These are phyloP conservation scores for Melieria omissa DNA, from an alignment of 2,888 invertebrate genomes.

Conservation along the genomic window DNA sequence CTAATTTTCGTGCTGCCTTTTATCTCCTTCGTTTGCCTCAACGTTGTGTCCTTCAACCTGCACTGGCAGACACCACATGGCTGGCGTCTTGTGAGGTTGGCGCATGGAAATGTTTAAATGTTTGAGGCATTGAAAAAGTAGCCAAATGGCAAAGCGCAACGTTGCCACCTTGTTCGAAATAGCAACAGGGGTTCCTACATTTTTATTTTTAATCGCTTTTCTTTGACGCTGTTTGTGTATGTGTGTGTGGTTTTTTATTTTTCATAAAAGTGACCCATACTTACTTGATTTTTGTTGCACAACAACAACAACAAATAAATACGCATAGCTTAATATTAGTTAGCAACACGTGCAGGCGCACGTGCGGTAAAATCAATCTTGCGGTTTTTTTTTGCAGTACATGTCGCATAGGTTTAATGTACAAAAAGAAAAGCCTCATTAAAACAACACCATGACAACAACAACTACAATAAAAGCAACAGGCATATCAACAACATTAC, in stretches of 20 bases:
- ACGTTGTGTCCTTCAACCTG: too few relatives aligned
- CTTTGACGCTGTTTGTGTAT: slow-evolving; percentile 16
- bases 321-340: background rate
- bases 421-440: background rate
- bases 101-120: too few relatives aligned
- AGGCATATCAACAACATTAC: background rate
- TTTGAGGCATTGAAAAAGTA: too few relatives aligned
- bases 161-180: too few relatives aligned
- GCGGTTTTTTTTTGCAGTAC: background rate
- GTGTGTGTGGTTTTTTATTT: slow-evolving; percentile 53
- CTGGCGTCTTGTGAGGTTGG: too few relatives aligned
- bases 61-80: too few relatives aligned
- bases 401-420: slow-evolving; percentile 6
- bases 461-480: slow-evolving; percentile 3
- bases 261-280: slow-evolving; percentile 51
- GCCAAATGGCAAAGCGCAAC: too few relatives aligned
- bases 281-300: slow-evolving; percentile 55
- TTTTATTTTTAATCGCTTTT: slow-evolving; percentile 1
- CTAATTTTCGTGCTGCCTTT: too few relatives aligned
- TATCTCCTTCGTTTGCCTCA: too few relatives aligned
- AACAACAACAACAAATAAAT: slow-evolving; percentile 39
- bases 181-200: background rate
- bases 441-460: background rate
- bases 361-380: background rate
- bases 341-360: background rate